phyloP scores from a whole-genome alignment of 2,113 vertebrate genomes.

The Ammodytes dubius region DNA sequence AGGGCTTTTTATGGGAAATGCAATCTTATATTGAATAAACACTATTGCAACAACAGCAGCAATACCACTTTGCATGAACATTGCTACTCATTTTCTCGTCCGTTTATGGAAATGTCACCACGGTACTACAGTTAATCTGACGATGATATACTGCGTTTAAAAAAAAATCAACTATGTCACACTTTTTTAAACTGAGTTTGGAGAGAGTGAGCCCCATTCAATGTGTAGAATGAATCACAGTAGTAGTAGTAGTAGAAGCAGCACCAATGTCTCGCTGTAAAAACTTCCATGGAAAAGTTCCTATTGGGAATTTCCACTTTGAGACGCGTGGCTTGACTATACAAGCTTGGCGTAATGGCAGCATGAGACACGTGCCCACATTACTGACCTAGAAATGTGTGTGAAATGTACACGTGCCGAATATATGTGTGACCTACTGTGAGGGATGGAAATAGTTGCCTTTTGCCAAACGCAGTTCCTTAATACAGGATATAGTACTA shows the following conservation, averaged over 20 bases:
- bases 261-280: conserved; percentile 17
- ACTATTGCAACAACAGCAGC: not conserved
- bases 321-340: conserved; percentile 35
- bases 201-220: conserved; percentile 41
- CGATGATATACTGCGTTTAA: conserved; percentile 35
- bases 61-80: not conserved
- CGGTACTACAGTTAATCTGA: conserved; percentile 39
- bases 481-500: conserved; percentile 20
- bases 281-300: conserved; percentile 66
- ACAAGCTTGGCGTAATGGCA: conserved; percentile 51
- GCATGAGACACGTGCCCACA: conserved; percentile 20
- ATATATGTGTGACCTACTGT: conserved; percentile 49
- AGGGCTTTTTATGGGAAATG: conserved; percentile 34
- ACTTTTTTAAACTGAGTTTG: conserved; percentile 31
- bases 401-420: conserved; percentile 50
- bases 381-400: conserved; percentile 73
- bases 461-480: not conserved
- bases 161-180: conserved; percentile 41
- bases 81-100: conserved; percentile 3
- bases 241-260: conserved; percentile 7
- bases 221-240: conserved; percentile 52
- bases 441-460: conserved; percentile 53
- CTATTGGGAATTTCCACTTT: conserved; percentile 71
- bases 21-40: conserved; percentile 17
- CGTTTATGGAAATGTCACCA: conserved; percentile 49